A percentile compares a stretch with the other conserved stretches of the same genome.
Conservation (phyloP, 2,888 invertebrate species). For the Listrodromus nycthemerus region DNA sequence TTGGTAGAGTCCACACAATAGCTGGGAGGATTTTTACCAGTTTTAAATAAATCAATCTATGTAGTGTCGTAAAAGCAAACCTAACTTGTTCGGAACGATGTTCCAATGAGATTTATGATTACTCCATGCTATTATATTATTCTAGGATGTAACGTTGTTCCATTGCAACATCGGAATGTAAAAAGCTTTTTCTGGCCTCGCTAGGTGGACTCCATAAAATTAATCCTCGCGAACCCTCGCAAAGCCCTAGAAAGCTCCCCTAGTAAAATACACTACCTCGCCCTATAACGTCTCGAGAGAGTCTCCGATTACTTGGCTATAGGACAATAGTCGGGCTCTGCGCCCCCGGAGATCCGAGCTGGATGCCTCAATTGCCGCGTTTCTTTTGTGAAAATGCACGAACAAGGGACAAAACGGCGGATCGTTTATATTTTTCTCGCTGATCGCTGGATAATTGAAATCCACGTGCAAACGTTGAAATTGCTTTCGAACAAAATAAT, state of each 20-base stretch:
- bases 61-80: no score
- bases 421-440: not conserved
- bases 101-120: no score
- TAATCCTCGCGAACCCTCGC: slow-evolving; percentile 59
- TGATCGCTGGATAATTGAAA: not conserved
- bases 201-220: slow-evolving; percentile 46
- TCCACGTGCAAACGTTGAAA: not conserved
- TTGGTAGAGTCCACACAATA: slow-evolving; percentile 18
- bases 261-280: slow-evolving; percentile 28
- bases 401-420: not conserved
- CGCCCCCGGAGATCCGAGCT: not conserved
- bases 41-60: not conserved
- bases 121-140: not conserved
- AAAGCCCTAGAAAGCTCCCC: slow-evolving; percentile 62
- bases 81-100: no score
- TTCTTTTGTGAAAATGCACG: not conserved
- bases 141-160: not conserved
- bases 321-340: slow-evolving; percentile 2
- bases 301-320: slow-evolving; percentile 45
- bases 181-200: slow-evolving; percentile 38
- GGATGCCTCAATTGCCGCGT: not conserved
- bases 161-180: slow-evolving; percentile 21
- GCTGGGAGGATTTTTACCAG: slow-evolving; percentile 12
- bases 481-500: not conserved
- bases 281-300: slow-evolving; percentile 15